phyloP scores from a whole-genome alignment of 2,888 invertebrate species.

The Lycia hirtaria region DNA sequence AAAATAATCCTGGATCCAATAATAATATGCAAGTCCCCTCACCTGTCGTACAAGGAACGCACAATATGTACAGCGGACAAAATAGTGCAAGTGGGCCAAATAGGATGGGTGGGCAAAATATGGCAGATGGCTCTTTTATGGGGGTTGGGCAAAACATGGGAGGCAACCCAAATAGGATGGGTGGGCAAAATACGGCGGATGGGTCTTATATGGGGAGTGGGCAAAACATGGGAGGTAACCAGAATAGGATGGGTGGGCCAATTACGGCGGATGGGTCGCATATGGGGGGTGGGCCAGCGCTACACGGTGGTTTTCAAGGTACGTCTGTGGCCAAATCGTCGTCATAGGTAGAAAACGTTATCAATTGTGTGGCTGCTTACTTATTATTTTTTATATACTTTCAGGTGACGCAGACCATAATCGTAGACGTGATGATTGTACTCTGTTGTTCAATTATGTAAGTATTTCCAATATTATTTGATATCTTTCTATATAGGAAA shows the following conservation, averaged over 20 bases:
- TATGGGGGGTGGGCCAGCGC: neutral
- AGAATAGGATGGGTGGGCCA: neutral
- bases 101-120: neutral
- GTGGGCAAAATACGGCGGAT: neutral
- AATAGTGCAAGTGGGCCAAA: too few species aligned
- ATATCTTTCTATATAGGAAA: too few species aligned
- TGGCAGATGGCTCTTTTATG: neutral
- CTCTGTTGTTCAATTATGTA: constrained; percentile 23
- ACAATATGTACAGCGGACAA: too few species aligned
- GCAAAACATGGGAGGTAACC: neutral
- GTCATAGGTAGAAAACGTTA: too few species aligned
- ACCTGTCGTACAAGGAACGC: too few species aligned
- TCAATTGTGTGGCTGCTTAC: too few species aligned
- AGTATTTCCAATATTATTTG: constrained; percentile 5
- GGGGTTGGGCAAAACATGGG: too few species aligned
- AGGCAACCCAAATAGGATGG: too few species aligned
- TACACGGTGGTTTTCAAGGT: neutral
- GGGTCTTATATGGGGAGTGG: neutral
- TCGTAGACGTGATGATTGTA: neutral
- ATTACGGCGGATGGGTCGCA: neutral
- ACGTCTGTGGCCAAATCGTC: too few species aligned
- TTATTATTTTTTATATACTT: too few species aligned
- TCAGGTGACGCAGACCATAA: neutral
- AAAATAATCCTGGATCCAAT: neutral
- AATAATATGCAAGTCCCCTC: too few species aligned